phyloP scores from a whole-genome alignment of 2,113 vertebrate genomes.

The Mustelus asterias region DNA sequence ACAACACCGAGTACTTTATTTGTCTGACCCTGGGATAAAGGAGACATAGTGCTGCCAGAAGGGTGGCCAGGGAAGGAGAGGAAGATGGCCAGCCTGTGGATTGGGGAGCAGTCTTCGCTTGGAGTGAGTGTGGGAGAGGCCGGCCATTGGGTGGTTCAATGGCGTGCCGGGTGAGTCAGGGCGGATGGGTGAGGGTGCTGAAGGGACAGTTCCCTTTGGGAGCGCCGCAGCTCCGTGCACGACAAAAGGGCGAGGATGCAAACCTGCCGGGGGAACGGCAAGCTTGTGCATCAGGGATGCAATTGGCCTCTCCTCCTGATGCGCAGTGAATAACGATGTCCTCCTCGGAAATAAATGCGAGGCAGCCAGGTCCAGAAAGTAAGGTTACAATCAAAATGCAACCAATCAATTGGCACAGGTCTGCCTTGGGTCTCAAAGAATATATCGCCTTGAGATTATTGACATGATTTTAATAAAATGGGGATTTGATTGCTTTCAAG shows the following conservation, averaged over 20 bases:
- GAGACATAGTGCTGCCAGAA: not conserved
- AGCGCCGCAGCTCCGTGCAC: not conserved
- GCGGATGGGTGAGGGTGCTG: slow-evolving; percentile 7
- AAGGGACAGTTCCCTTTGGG: slow-evolving; percentile 32
- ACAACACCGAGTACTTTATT: too few species aligned
- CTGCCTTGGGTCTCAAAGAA: not conserved
- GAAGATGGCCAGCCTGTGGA: not conserved
- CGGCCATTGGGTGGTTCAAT: not conserved
- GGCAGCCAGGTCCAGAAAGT: not conserved
- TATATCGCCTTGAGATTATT: not conserved
- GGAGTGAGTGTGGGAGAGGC: too few species aligned
- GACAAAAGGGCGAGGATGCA: not conserved
- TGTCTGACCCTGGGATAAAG: not conserved
- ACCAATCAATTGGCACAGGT: not conserved
- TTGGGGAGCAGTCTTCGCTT: not conserved
- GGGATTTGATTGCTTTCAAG: not conserved
- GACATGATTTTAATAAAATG: too few species aligned
- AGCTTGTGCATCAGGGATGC: not conserved
- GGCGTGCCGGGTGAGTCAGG: too few species aligned
- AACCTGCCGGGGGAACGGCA: not conserved
- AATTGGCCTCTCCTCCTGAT: not conserved
- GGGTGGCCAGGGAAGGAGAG: not conserved
- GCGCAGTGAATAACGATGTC: not conserved
- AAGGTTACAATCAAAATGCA: not conserved
- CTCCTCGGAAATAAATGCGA: not conserved